Percentiles rank a stretch among this genome's conserved stretches.
Conservation (phyloP, 2,113 vertebrate genomes). For the Alaudala cheleensis region DNA sequence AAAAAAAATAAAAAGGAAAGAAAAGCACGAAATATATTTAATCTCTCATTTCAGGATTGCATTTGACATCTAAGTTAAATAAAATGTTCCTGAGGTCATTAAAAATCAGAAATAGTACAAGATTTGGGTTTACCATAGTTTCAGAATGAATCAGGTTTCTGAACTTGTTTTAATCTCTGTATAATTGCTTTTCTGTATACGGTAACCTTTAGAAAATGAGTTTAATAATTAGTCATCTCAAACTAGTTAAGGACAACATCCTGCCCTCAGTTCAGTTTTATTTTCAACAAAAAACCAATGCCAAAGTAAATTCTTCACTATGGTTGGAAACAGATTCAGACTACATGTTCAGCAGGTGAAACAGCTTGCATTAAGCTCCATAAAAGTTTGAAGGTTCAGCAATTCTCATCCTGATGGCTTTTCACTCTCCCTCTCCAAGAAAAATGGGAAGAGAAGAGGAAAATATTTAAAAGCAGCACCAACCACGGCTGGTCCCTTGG, state of each 20-base stretch:
- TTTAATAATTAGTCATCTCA: constrained; percentile 81
- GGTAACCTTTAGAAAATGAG: constrained; percentile 79
- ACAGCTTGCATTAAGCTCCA: neutral
- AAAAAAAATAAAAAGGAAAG: neutral
- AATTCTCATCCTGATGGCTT: neutral
- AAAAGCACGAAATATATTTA: constrained; percentile 35
- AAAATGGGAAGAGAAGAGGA: neutral
- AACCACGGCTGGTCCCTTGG: fast-evolving
- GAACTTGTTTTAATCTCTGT: constrained; percentile 64
- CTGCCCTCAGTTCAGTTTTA: constrained; percentile 68
- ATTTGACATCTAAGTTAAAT: constrained; percentile 72
- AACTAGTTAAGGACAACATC: constrained; percentile 75
- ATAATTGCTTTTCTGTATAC: constrained; percentile 70
- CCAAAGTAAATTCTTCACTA: constrained; percentile 53
- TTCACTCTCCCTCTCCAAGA: neutral
- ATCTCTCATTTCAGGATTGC: constrained; percentile 64
- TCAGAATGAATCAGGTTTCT: constrained; percentile 80
- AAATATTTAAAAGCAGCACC: neutral
- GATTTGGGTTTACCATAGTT: constrained; percentile 70
- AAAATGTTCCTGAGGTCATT: constrained; percentile 74
- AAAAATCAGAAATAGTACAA: constrained; percentile 70
- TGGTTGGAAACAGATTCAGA: constrained; percentile 6
- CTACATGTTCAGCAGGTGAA: neutral
- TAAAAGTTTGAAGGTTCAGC: neutral
- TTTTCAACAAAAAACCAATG: constrained; percentile 66